A percentile compares a stretch with the other conserved stretches of the same genome.
Conservation (phyloP, 2,797 vertebrate genomes). For the Schizopygopsis malacanthus region DNA sequence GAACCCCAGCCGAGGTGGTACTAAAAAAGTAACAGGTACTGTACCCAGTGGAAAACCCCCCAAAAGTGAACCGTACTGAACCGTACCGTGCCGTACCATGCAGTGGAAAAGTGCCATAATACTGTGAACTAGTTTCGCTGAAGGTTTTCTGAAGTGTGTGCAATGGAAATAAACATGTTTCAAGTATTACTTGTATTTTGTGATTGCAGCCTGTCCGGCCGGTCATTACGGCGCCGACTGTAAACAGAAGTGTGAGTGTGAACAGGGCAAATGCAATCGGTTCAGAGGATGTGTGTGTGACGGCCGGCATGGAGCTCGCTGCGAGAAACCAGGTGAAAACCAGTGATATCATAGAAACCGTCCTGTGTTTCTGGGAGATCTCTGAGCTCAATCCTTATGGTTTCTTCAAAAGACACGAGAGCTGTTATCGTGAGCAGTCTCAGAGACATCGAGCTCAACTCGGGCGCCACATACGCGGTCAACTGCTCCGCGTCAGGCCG, state of each 20-base stretch:
- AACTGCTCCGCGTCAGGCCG: constrained; percentile 80
- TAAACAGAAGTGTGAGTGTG: constrained; percentile 82
- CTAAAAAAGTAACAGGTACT: too few relatives aligned
- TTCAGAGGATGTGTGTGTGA: constrained; percentile 85
- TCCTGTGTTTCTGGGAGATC: neutral
- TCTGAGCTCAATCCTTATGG: neutral
- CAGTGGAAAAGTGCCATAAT: too few relatives aligned
- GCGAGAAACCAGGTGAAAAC: constrained; percentile 86
- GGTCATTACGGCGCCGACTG: constrained; percentile 85
- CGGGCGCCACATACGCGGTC: constrained; percentile 72
- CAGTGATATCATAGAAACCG: constrained; percentile 42
- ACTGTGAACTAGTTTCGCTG: neutral
- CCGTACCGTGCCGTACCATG: too few relatives aligned
- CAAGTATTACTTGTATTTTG: neutral
- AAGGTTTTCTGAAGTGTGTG: neutral
- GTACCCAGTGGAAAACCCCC: too few relatives aligned
- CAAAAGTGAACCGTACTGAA: too few relatives aligned
- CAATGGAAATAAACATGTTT: neutral
- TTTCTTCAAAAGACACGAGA: constrained; percentile 62
- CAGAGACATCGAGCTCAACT: constrained; percentile 79
- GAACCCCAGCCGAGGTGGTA: too few relatives aligned
- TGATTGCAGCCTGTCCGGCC: constrained; percentile 76
- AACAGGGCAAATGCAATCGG: constrained; percentile 75
- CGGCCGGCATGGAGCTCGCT: constrained; percentile 78
- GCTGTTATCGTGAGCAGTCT: constrained; percentile 78